Evolutionary conservation across 2,797 vertebrate genomes (phyloP).

Genomic region (Phrynocephalus forsythii): DNA sequence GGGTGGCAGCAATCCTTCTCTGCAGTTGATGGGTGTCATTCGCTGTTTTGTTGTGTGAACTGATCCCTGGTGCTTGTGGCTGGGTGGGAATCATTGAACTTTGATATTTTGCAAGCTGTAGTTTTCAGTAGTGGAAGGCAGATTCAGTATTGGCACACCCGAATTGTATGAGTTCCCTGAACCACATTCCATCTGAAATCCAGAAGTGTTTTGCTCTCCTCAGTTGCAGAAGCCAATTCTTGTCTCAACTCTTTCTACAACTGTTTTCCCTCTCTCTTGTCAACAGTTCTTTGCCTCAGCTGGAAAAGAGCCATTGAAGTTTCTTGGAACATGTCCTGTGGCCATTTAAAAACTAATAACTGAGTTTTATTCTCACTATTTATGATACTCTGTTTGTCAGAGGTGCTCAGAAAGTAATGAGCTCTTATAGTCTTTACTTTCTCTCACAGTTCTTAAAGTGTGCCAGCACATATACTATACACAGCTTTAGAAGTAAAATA

Average conservation of each 20-base stretch:
- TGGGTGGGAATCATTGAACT: no score
- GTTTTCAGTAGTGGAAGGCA: not conserved
- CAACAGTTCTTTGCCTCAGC: not conserved
- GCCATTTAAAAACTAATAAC: not conserved
- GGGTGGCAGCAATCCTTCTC: no score
- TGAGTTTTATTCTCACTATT: not conserved
- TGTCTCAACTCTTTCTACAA: not conserved
- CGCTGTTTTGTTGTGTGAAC: no score
- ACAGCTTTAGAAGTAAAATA: not conserved
- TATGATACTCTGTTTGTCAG: not conserved
- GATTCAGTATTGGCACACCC: not conserved
- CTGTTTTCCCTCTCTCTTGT: not conserved
- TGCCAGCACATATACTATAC: not conserved
- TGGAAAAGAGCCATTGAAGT: not conserved
- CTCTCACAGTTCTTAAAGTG: not conserved
- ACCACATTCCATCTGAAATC: not conserved
- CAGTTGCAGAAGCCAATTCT: not conserved
- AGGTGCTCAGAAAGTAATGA: not conserved
- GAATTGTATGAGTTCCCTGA: not conserved
- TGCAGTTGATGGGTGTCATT: no score
- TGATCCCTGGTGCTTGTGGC: no score
- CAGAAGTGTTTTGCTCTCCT: not conserved
- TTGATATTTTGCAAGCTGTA: no score
- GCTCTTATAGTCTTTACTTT: not conserved
- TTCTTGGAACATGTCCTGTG: not conserved